Evolutionary conservation across 1,140 invertebrate species (phyloP).

Genomic region (Pantala flavescens): DNA sequence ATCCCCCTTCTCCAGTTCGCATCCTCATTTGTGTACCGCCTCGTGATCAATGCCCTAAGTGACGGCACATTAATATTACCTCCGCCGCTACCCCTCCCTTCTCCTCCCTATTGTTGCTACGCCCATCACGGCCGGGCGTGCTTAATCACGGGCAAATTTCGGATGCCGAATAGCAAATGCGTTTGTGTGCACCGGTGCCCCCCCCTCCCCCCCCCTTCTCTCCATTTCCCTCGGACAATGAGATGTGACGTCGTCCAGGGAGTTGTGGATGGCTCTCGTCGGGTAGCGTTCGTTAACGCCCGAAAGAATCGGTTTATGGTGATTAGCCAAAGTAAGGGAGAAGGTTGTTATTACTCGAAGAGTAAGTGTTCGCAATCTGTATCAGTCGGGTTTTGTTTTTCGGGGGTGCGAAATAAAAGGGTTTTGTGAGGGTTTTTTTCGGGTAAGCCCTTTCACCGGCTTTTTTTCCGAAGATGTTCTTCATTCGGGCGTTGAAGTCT

Average conservation of each 20-base stretch:
- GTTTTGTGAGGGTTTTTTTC: too few relatives aligned
- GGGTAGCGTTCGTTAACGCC: not conserved
- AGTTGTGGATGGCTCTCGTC: not conserved
- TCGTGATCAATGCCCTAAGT: slow-evolving; percentile 8
- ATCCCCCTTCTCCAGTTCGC: not conserved
- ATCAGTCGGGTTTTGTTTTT: too few relatives aligned
- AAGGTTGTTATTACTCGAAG: too few relatives aligned
- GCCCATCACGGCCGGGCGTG: not conserved
- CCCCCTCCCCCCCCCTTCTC: not conserved
- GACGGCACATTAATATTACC: slow-evolving; percentile 1
- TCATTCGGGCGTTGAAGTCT: too few relatives aligned
- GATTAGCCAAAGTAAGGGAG: too few relatives aligned
- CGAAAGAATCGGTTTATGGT: not conserved
- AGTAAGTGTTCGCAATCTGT: too few relatives aligned
- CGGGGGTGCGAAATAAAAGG: too few relatives aligned
- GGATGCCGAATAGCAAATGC: slow-evolving; percentile 7
- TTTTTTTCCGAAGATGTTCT: too few relatives aligned
- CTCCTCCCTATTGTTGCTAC: not conserved
- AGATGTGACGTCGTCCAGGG: not conserved
- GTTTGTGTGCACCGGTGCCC: not conserved
- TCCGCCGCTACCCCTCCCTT: not conserved
- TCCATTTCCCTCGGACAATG: not conserved
- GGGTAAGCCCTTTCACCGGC: too few relatives aligned
- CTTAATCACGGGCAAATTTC: slow-evolving; percentile 5
- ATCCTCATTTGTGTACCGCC: slow-evolving; percentile 8